Percentiles rank a stretch among this genome's conserved stretches.
Evolutionary conservation across 2,113 vertebrate species (phyloP).

Genomic region (Ictalurus punctatus): DNA sequence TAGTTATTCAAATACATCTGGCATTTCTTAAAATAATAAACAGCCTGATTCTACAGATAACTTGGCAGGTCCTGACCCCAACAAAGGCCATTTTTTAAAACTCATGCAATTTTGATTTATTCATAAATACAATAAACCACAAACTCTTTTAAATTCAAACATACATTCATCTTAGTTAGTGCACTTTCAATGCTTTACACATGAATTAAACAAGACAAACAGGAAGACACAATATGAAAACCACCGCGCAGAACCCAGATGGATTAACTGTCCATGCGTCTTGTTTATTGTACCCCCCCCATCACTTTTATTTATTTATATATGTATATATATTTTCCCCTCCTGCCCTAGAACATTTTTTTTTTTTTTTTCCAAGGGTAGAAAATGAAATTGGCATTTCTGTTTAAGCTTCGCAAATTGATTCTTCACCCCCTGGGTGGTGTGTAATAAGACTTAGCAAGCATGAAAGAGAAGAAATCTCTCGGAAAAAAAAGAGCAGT

Average conservation of each 20-base stretch:
- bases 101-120: not conserved
- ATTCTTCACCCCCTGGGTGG: constrained; percentile 72
- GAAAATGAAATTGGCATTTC: constrained; percentile 63
- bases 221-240: not conserved
- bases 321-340: constrained; percentile 45
- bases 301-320: constrained; percentile 43
- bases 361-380: constrained; percentile 47
- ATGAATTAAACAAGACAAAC: constrained; percentile 12
- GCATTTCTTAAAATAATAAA: not conserved
- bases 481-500: constrained; percentile 60
- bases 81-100: not conserved
- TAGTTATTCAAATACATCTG: not conserved
- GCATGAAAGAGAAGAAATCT: constrained; percentile 73
- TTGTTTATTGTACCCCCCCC: not conserved
- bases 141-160: not conserved
- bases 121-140: not conserved
- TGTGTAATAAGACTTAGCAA: constrained; percentile 72
- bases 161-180: not conserved
- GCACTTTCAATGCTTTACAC: not conserved
- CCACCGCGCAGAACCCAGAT: not conserved
- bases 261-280: not conserved
- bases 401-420: constrained; percentile 70
- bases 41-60: not conserved
- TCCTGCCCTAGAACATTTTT: constrained; percentile 38
- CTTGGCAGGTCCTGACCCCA: not conserved